phyloP scores from a whole-genome alignment of 2,113 vertebrate genomes.

The Mesembrinibis cayennensis region DNA sequence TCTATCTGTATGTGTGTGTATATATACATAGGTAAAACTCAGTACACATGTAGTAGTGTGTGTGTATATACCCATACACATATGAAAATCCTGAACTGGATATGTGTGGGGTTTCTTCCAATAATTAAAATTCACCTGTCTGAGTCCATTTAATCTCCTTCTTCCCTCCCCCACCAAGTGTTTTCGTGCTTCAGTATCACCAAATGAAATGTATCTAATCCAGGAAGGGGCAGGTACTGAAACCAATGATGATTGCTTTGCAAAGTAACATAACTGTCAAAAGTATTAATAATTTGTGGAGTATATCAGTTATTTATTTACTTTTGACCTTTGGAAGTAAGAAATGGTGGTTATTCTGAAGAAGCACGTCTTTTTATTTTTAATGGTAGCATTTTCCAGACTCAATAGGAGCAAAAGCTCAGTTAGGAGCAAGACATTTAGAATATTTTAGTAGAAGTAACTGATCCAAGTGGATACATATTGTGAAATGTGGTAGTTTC shows the following conservation, averaged over 20 bases:
- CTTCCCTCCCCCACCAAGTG: rapidly evolving
- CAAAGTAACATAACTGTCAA: neutral
- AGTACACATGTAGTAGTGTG: neutral
- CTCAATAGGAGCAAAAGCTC: neutral
- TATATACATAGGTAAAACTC: neutral
- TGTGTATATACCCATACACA: neutral
- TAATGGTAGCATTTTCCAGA: neutral
- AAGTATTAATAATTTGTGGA: neutral
- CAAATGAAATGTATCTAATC: neutral
- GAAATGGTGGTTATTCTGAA: neutral
- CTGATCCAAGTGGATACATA: neutral
- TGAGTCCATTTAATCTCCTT: neutral
- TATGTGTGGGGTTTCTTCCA: neutral
- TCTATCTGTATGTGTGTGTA: neutral
- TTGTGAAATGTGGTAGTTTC: neutral
- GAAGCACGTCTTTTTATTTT: neutral
- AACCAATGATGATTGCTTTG: neutral
- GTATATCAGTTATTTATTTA: neutral
- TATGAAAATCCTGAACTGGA: neutral
- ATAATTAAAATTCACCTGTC: neutral
- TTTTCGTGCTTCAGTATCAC: neutral
- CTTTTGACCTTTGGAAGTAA: neutral
- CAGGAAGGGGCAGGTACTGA: neutral
- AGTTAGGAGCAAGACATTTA: neutral
- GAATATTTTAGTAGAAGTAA: neutral